Evolutionary conservation across 2,113 vertebrate genomes (phyloP).

Genomic region (Leptosomus discolor): DNA sequence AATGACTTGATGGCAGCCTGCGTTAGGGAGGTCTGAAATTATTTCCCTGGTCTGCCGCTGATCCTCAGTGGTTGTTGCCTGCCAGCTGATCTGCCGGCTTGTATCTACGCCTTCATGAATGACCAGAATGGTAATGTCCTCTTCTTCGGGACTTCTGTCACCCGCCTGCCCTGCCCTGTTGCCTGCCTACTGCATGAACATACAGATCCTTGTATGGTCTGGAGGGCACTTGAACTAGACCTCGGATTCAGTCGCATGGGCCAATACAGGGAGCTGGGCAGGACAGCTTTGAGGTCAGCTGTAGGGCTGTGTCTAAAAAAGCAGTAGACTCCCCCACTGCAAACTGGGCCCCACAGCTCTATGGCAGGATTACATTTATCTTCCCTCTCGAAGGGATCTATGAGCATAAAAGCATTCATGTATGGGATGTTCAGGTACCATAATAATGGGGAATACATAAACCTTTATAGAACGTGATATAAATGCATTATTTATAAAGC

Average conservation of each 20-base stretch:
- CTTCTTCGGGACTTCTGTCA: neutral
- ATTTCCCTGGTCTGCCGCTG: neutral
- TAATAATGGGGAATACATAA: neutral
- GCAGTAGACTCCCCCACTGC: neutral
- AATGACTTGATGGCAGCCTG: neutral
- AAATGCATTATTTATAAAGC: slow-evolving; percentile 4
- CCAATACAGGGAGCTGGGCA: rapidly evolving
- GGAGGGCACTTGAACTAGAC: neutral
- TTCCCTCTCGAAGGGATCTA: neutral
- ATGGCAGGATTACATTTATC: neutral
- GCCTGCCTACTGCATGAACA: neutral
- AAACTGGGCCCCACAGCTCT: neutral
- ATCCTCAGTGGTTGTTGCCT: neutral
- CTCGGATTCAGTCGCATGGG: neutral
- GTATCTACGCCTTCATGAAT: neutral
- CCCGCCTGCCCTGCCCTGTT: neutral
- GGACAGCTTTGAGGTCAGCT: neutral
- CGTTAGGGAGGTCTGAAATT: neutral
- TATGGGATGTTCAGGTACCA: neutral
- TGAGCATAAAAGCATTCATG: neutral
- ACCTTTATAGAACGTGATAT: neutral
- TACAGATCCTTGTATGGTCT: neutral
- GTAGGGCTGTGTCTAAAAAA: neutral
- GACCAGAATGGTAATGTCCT: neutral
- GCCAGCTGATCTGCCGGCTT: neutral